phyloP scores from a whole-genome alignment of 53 echinoderm and acorn worm species.

The Paelopatides confundens region DNA sequence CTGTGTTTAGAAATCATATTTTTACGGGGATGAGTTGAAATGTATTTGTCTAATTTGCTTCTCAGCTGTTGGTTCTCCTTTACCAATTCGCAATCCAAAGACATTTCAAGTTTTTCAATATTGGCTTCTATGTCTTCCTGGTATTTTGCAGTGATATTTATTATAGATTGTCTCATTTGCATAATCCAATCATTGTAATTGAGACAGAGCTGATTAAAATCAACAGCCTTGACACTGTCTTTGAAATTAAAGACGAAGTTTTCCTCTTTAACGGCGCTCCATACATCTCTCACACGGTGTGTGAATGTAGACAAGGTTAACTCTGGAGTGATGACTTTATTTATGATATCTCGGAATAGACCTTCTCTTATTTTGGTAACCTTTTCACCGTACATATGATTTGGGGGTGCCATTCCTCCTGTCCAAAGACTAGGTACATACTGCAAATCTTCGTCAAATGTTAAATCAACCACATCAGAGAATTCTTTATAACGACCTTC shows the following conservation, averaged over 20 bases:
- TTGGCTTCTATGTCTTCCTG: too few relatives aligned
- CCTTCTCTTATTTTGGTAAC: background rate
- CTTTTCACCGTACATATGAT: conserved; percentile 12
- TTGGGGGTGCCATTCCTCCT: conserved; percentile 23
- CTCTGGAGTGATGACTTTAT: background rate
- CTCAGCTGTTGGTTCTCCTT: too few relatives aligned
- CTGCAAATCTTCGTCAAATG: conserved; percentile 3
- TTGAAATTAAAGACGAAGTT: conserved; percentile 11
- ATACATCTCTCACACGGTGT: conserved; percentile 11
- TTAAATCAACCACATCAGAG: conserved; percentile 25
- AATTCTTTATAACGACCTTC: background rate
- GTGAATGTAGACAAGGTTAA: conserved; percentile 19
- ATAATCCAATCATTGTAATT: conserved; percentile 13
- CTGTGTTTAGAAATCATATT: background rate
- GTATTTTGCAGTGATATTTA: too few relatives aligned
- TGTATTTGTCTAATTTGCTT: background rate
- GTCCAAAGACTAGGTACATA: conserved; percentile 7
- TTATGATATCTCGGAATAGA: background rate
- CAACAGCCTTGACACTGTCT: conserved; percentile 30
- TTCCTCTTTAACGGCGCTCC: conserved; percentile 17
- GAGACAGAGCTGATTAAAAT: conserved; percentile 13
- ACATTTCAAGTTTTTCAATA: too few relatives aligned
- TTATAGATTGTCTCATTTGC: conserved; percentile 33
- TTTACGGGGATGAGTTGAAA: background rate
- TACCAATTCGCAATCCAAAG: too few relatives aligned